A percentile compares a stretch with the other conserved stretches of the same genome.
phyloP scores from a whole-genome alignment of 2,888 invertebrate genomes.

The Malthinus flaveolus region DNA sequence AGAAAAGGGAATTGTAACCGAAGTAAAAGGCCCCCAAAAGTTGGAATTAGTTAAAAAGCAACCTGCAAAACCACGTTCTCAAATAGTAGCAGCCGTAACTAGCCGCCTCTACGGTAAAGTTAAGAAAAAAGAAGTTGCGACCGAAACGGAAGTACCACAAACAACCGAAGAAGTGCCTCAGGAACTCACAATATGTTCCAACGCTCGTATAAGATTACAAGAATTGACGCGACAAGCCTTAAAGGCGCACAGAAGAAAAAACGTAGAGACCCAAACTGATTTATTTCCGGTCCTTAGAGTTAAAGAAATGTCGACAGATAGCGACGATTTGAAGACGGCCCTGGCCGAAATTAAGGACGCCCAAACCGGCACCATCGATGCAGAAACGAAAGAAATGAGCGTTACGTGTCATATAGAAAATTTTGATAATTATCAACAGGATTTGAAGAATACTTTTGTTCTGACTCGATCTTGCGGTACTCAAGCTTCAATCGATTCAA shows the following conservation, averaged over 20 bases:
- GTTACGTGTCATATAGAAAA: slow-evolving; percentile 51
- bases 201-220: slow-evolving; percentile 61
- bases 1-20: slow-evolving; percentile 39
- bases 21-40: slow-evolving; percentile 35
- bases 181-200: slow-evolving; percentile 62
- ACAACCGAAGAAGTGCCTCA: slow-evolving; percentile 35
- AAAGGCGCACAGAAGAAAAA: slow-evolving; percentile 57
- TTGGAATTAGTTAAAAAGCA: slow-evolving; percentile 40
- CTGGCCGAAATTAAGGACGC: slow-evolving; percentile 49
- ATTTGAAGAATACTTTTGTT: slow-evolving; percentile 14
- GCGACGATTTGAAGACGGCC: slow-evolving; percentile 58
- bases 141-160: slow-evolving; percentile 45
- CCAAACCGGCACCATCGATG: slow-evolving; percentile 51
- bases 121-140: slow-evolving; percentile 57
- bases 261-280: slow-evolving; percentile 63
- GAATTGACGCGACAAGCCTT: slow-evolving; percentile 64
- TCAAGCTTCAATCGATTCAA: slow-evolving; percentile 19
- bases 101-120: slow-evolving; percentile 67
- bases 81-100: slow-evolving; percentile 73
- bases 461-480: slow-evolving; percentile 30
- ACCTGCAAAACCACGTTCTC: slow-evolving; percentile 60
- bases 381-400: slow-evolving; percentile 55
- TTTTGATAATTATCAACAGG: slow-evolving; percentile 10
- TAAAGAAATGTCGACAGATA: slow-evolving; percentile 62
- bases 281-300: slow-evolving; percentile 57